Percentiles rank a stretch among this genome's conserved stretches.
phyloP scores from a whole-genome alignment of 1,140 invertebrate species.

The Drosophila miranda region DNA sequence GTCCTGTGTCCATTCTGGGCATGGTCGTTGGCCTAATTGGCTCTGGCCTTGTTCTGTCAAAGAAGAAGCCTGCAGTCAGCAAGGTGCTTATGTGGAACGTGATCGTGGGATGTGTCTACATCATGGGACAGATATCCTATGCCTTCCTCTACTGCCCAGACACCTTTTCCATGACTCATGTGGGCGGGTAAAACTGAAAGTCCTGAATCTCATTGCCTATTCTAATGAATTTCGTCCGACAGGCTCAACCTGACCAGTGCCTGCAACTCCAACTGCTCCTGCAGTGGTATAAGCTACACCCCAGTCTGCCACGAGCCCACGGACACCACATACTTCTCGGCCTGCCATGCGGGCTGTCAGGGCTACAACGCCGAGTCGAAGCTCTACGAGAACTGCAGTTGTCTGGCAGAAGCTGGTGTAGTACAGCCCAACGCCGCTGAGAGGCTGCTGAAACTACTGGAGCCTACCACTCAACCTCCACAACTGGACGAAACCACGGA shows the following conservation, averaged over 20 bases:
- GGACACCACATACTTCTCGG: constrained; percentile 85
- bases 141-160: constrained; percentile 85
- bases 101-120: constrained; percentile 84
- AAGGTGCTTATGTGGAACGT: constrained; percentile 87
- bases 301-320: constrained; percentile 85
- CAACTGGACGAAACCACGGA: constrained; percentile 15
- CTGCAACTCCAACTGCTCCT: constrained; percentile 85
- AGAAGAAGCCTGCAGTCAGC: constrained; percentile 85
- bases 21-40: constrained; percentile 86
- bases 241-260: constrained; percentile 83
- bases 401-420: constrained; percentile 14
- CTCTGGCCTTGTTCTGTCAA: constrained; percentile 86
- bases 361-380: constrained; percentile 60
- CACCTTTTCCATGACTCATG: constrained; percentile 38
- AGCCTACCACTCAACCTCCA: constrained; percentile 13
- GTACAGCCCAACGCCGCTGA: constrained; percentile 16
- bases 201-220: too few relatives aligned
- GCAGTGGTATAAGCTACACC: constrained; percentile 84
- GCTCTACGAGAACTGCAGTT: constrained; percentile 56
- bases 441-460: constrained; percentile 17
- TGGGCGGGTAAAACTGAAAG: constrained; percentile 47
- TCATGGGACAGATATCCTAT: constrained; percentile 83
- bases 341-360: constrained; percentile 86
- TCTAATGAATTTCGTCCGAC: too few relatives aligned
- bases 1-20: constrained; percentile 84